Evolutionary conservation across 2,797 vertebrate species (phyloP), one percentile per base, ranked within the genome.

Genomic region (Mus minutoides): DNA sequence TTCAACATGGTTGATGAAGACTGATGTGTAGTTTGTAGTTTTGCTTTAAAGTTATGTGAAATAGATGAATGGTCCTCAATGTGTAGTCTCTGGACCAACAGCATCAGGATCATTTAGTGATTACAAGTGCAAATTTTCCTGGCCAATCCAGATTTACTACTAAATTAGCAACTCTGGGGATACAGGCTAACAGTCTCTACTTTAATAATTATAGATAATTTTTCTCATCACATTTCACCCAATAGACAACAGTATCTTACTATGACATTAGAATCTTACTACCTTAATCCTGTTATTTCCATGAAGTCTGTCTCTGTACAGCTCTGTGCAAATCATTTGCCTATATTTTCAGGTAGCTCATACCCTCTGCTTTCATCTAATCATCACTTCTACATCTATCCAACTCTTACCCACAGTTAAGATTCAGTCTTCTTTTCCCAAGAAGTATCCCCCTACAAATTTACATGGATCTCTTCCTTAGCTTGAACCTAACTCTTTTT

Each of bases 381-480:
- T 76, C 10, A 77, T 76, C 16, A 85, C 29, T 71, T 87, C 16
- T 89, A 10, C 43, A 71, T 40, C 43, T 79, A 58, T 79, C 7
- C 5, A 49, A 71, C 14, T 64, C 19, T 37, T 79, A 92, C 40
- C 34, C 46, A 34, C 40, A 49, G 24, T 89, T 75, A 90, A 90
- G 2, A 54, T 71, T 26, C 19, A 91, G 14, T 69, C 54, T 69
- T 69, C 19, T 78, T 79, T 54, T 1, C 26, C 43, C 16, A 54
- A 62, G 22, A 88, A 92, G 46, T 78, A 2, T 92, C 83, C 46
- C 54, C 71, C 84, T 92, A 95, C 76, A 52, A 95, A 67, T 89
- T 62, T 89, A 60, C 11, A 69, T 21, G 76, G 9, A 86, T 24
- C 37, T 89, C 29, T 80, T 82, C 17, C 34, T 91, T 79, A 34